These are phyloP conservation scores for Pongo abelii DNA, from an alignment of 2,113 vertebrate genomes.

Conservation along the genomic window DNA sequence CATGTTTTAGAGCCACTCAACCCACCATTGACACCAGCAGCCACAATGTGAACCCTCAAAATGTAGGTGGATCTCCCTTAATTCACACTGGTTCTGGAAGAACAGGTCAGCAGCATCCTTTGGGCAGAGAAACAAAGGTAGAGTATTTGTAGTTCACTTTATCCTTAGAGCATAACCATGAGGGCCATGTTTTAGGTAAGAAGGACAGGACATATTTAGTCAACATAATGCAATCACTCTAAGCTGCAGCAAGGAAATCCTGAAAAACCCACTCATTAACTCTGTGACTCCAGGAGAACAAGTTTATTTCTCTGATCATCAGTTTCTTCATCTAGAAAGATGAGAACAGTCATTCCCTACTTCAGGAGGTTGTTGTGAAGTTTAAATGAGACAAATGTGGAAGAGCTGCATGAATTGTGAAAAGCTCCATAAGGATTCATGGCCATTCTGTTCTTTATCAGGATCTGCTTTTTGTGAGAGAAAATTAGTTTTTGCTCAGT, in stretches of 20 bases:
- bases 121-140: background rate
- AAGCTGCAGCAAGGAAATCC: background rate
- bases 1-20: background rate
- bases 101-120: background rate
- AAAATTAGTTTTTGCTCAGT: background rate
- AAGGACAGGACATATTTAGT: background rate
- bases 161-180: background rate
- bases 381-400: background rate
- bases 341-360: background rate
- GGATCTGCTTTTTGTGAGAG: background rate
- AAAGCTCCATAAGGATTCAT: background rate
- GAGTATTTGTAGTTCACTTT: background rate
- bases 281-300: background rate
- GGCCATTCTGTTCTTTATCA: background rate
- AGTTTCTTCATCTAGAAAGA: background rate
- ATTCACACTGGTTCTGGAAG: background rate
- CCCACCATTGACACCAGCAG: background rate
- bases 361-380: background rate
- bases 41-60: background rate
- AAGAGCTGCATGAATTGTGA: background rate
- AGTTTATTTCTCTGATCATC: background rate
- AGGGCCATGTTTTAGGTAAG: background rate
- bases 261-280: background rate
- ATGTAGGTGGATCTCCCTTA: background rate
- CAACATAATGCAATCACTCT: background rate